These are phyloP conservation scores for Aeoliscus strigatus DNA, from an alignment of 2,797 vertebrate genomes.

Conservation along the genomic window DNA sequence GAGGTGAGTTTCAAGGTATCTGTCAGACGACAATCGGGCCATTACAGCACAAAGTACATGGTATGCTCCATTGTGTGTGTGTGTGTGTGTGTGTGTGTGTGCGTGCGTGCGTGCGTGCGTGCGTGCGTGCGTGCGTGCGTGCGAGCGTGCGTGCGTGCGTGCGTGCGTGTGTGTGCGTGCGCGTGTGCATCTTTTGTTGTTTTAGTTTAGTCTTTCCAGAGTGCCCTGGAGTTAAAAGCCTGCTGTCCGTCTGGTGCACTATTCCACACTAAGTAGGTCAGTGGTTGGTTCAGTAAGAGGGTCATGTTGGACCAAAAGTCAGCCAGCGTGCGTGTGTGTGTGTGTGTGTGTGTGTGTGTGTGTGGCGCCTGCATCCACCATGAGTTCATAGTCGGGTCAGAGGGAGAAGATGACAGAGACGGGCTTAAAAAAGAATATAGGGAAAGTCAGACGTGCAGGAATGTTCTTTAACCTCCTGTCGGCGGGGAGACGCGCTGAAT, in stretches of 20 bases:
- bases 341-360: background rate
- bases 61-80: too few relatives aligned
- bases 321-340: constrained; percentile 20
- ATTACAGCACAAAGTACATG: too few relatives aligned
- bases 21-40: too few relatives aligned
- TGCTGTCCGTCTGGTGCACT: constrained; percentile 52
- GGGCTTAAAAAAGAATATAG: constrained; percentile 37
- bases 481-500: constrained; percentile 14
- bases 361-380: constrained; percentile 16
- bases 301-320: constrained; percentile 61
- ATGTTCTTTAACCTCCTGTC: constrained; percentile 29
- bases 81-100: too few relatives aligned
- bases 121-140: too few relatives aligned
- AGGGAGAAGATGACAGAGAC: constrained; percentile 23
- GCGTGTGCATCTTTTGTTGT: constrained; percentile 35
- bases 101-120: too few relatives aligned
- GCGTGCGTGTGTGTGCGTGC: background rate
- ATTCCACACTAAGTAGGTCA: constrained; percentile 64
- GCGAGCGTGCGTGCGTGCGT: too few relatives aligned
- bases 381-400: constrained; percentile 54
- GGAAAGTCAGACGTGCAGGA: constrained; percentile 38
- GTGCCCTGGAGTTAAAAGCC: constrained; percentile 55
- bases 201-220: constrained; percentile 48
- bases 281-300: constrained; percentile 53
- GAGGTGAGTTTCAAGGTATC: too few relatives aligned